Conservation (phyloP, 2,888 invertebrate genomes). For the Amphipyra tragopoginis region DNA sequence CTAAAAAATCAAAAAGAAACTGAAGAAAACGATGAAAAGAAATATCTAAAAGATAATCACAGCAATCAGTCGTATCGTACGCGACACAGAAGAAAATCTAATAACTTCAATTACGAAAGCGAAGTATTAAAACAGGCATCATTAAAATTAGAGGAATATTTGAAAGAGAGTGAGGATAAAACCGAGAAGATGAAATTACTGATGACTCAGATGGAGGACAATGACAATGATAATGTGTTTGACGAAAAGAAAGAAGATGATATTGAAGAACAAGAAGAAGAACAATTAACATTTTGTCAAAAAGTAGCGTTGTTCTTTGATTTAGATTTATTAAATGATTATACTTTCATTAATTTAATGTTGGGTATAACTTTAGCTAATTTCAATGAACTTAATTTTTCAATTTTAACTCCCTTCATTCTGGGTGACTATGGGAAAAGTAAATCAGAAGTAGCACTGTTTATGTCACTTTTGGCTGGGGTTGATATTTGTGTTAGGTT, state of each 20-base stretch:
- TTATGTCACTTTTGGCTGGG: constrained; percentile 92
- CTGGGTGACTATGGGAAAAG: constrained; percentile 92
- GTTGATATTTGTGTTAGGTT: constrained; percentile 92
- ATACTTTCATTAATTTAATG: constrained; percentile 92
- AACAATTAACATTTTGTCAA: constrained; percentile 82
- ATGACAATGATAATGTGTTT: constrained; percentile 76
- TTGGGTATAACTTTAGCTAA: constrained; percentile 92
- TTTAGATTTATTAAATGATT: constrained; percentile 92
- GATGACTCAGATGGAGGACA: constrained; percentile 68
- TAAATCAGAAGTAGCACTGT: constrained; percentile 91
- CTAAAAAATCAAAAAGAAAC: constrained; percentile 78
- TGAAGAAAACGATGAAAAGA: constrained; percentile 82
- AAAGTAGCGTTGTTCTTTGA: constrained; percentile 92
- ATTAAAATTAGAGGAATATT: constrained; percentile 86
- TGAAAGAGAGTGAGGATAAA: constrained; percentile 78
- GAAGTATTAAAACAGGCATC: constrained; percentile 90
- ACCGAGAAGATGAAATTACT: constrained; percentile 75
- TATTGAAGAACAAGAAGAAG: constrained; percentile 61
- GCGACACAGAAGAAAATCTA: constrained; percentile 82
- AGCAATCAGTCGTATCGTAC: constrained; percentile 82
- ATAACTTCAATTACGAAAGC: constrained; percentile 90
- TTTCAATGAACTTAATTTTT: constrained; percentile 93
- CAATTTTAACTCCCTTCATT: constrained; percentile 93
- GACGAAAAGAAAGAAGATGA: constrained; percentile 63
- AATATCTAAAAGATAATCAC: constrained; percentile 84